A percentile compares a stretch with the other conserved stretches of the same genome.
Conservation (phyloP, 2,797 vertebrate genomes). For the Crenuchus spilurus region DNA sequence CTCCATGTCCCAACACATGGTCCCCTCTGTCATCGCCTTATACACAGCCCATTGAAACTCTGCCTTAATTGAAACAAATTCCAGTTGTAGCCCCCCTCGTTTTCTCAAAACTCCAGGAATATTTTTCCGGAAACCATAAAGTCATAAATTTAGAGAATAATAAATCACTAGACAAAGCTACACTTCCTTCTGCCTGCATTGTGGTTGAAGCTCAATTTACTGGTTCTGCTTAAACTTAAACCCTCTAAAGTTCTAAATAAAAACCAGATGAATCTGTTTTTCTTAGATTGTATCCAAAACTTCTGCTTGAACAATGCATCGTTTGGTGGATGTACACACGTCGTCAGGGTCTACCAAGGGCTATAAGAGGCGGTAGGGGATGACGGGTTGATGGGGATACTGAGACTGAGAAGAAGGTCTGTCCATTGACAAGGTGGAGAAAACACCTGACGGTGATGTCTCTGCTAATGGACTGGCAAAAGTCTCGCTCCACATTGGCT, state of each 20-base stretch:
- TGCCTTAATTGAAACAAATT: slow-evolving; percentile 65
- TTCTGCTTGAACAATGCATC: too few species aligned
- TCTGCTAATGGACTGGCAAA: slow-evolving; percentile 51
- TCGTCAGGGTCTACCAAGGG: background rate
- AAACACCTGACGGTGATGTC: slow-evolving; percentile 44
- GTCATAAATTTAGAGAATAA: slow-evolving; percentile 43
- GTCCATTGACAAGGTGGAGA: slow-evolving; percentile 37
- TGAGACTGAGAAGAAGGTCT: slow-evolving; percentile 22
- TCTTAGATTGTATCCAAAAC: background rate
- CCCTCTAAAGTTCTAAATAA: slow-evolving; percentile 32
- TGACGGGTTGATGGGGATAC: slow-evolving; percentile 25
- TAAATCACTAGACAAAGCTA: slow-evolving; percentile 54
- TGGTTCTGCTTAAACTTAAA: slow-evolving; percentile 59
- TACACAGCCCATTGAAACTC: slow-evolving; percentile 62
- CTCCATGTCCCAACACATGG: slow-evolving; percentile 61
- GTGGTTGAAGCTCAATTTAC: slow-evolving; percentile 54
- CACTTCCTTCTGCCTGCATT: slow-evolving; percentile 45
- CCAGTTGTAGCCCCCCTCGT: slow-evolving; percentile 53
- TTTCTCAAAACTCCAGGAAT: slow-evolving; percentile 49
- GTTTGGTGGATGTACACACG: too few species aligned
- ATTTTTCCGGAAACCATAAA: slow-evolving; percentile 48
- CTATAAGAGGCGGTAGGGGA: slow-evolving; percentile 3
- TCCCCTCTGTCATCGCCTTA: slow-evolving; percentile 68
- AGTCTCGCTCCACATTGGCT: slow-evolving; percentile 30
- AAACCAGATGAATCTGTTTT: slow-evolving; percentile 23